Base-by-base conservation (phyloP, 2,113 vertebrate species). In the Geococcyx californianus region DNA sequence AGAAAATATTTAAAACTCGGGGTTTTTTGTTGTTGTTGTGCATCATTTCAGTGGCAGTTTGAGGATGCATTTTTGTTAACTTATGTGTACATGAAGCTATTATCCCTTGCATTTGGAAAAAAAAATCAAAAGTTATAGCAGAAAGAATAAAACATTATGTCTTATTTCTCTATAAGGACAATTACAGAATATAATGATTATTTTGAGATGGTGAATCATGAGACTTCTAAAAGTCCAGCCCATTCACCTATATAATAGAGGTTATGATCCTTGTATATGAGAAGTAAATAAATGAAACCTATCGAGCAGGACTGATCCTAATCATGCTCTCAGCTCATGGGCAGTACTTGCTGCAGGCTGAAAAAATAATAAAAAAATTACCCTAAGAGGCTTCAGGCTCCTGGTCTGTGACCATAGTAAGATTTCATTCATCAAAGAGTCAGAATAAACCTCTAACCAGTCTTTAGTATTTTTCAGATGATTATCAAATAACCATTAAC, bases 11-110 rank as follows among this genome's bases (percentile, higher is more conserved):
- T 94, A 64, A 70, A 90, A 67, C 68, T 45, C 33, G 0, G 1
- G 51, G 51, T 29, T 33, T 2, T 21, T 49, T 75, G 38, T 94
- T 96, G 81, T 64, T 86, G 66, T 75, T 68, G 59, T 85, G 93
- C 92, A 96, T 96, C 88, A 75, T 96, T 97, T 97, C 96, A 96
- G 95, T 95, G 82, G 73, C 23, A 20, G 72, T 76, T 83, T 76
- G 47, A 95, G 84, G 68, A 82, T 70, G 58, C 33, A 36, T 70
- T 94, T 95, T 91, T 85, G 51, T 66, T 77, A 68, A 94, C 36
- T 45, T 87, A 7, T 49, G 40, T 77, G 70, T 73, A 73, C 44
- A n/a, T 82, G 6, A 55, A 74, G 36, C 34, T 55, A 18, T 87
- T 78, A 72, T 64, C 12, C 21, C 21, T 42, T 5, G 2, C 40